Conservation (phyloP, 2,113 vertebrate genomes). For the Microcebus griseorufus region DNA sequence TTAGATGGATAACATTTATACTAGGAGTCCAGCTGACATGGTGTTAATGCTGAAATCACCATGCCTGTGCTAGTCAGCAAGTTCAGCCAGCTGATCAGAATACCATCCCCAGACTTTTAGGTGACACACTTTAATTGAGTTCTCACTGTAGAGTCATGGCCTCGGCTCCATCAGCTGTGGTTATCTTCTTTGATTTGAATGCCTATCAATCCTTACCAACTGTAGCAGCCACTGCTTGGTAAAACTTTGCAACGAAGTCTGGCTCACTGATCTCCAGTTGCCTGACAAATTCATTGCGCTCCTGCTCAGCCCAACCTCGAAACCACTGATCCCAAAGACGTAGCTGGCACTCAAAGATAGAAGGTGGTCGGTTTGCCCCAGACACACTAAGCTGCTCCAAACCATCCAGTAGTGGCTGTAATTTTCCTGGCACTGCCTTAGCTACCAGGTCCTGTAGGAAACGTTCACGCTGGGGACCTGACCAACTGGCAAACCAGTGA, state of each 20-base stretch:
- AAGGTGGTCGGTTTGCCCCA: conserved; percentile 83
- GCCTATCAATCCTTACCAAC: conserved; percentile 84
- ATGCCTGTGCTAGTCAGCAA: not conserved
- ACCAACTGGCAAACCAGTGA: conserved; percentile 92
- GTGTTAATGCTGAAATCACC: not conserved
- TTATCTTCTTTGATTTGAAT: conserved; percentile 49
- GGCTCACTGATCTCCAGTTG: conserved; percentile 89
- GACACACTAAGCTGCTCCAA: conserved; percentile 86
- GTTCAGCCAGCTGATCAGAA: not conserved
- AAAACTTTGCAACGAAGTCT: conserved; percentile 89
- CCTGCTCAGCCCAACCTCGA: conserved; percentile 91
- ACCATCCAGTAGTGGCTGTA: conserved; percentile 89
- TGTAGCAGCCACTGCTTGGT: conserved; percentile 88
- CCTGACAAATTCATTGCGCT: conserved; percentile 91
- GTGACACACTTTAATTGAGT: not conserved
- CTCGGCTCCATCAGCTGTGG: not conserved
- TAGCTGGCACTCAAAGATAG: conserved; percentile 94
- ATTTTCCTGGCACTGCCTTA: conserved; percentile 93
- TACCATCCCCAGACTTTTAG: not conserved
- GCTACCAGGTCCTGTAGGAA: conserved; percentile 91
- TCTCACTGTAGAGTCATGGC: not conserved
- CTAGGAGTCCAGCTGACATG: not conserved
- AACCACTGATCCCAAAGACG: conserved; percentile 95
- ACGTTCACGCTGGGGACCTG: conserved; percentile 84
- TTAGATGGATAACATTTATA: not conserved